These are phyloP conservation scores for Danaus melanippus DNA, from an alignment of 1,140 invertebrate species.

Conservation along the genomic window DNA sequence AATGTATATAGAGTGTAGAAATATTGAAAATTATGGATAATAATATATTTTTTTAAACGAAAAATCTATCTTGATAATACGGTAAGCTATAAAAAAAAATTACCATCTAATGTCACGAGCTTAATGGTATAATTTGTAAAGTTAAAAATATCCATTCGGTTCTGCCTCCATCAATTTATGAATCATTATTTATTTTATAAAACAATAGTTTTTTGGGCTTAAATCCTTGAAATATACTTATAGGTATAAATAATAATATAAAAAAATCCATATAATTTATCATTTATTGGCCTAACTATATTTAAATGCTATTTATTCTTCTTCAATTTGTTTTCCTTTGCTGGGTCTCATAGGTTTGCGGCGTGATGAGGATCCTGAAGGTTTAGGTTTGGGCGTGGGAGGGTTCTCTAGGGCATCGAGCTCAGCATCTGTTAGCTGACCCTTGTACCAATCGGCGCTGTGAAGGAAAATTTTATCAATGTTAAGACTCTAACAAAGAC, in stretches of 20 bases:
- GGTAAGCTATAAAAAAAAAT: no score
- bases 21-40: no score
- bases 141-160: no score
- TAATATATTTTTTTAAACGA: no score
- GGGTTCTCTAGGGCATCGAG: slow-evolving; percentile 85
- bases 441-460: slow-evolving; percentile 91
- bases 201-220: no score
- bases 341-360: slow-evolving; percentile 68
- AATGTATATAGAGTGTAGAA: no score
- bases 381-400: slow-evolving; percentile 74
- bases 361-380: slow-evolving; percentile 72
- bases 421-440: slow-evolving; percentile 84
- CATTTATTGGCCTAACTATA: slow-evolving; percentile 38
- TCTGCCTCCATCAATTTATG: no score
- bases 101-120: no score
- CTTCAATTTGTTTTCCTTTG: slow-evolving; percentile 42
- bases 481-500: no score
- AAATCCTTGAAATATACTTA: neutral
- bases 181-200: no score
- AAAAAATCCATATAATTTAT: slow-evolving; percentile 15
- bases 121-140: no score
- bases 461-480: slow-evolving; percentile 34
- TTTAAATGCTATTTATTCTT: slow-evolving; percentile 39
- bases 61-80: no score
- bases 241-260: slow-evolving; percentile 24